Evolutionary conservation across 2,797 vertebrate genomes (phyloP).

Genomic region (Poeciliopsis infans): DNA sequence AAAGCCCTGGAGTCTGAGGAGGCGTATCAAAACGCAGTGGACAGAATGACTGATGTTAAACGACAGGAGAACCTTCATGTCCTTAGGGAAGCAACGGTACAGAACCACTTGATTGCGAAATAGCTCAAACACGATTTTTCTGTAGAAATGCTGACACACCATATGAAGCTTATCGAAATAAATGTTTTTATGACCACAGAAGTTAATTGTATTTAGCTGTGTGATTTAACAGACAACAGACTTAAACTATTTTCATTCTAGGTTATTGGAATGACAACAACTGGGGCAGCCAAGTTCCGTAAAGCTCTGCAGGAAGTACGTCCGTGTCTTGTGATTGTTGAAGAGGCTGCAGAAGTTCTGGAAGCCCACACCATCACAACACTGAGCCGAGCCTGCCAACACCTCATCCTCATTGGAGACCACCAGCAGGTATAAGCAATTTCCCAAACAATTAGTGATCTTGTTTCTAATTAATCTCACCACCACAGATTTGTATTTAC

Average conservation of each 20-base stretch:
- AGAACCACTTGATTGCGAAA: slow-evolving; percentile 4
- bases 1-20: slow-evolving; percentile 73
- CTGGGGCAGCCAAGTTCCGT: slow-evolving; percentile 92
- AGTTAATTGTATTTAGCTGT: neutral
- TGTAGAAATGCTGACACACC: neutral
- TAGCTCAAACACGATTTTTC: neutral
- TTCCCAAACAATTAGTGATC: neutral
- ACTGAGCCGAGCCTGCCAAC: slow-evolving; percentile 88
- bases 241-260: slow-evolving; percentile 23
- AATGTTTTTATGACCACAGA: neutral
- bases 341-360: slow-evolving; percentile 95
- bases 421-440: slow-evolving; percentile 89
- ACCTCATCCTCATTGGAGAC: slow-evolving; percentile 96
- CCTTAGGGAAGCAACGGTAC: slow-evolving; percentile 79
- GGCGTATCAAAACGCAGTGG: slow-evolving; percentile 83
- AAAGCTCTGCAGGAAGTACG: slow-evolving; percentile 85
- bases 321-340: slow-evolving; percentile 89
- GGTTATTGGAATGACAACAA: slow-evolving; percentile 97
- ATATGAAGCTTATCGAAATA: neutral
- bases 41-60: slow-evolving; percentile 86
- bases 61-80: slow-evolving; percentile 83
- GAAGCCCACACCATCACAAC: slow-evolving; percentile 95
- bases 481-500: neutral
- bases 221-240: neutral
- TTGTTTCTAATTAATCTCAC: slow-evolving; percentile 4